Evolutionary conservation across 2,797 vertebrate species (phyloP).

Genomic region (Tolypeutes matacus): DNA sequence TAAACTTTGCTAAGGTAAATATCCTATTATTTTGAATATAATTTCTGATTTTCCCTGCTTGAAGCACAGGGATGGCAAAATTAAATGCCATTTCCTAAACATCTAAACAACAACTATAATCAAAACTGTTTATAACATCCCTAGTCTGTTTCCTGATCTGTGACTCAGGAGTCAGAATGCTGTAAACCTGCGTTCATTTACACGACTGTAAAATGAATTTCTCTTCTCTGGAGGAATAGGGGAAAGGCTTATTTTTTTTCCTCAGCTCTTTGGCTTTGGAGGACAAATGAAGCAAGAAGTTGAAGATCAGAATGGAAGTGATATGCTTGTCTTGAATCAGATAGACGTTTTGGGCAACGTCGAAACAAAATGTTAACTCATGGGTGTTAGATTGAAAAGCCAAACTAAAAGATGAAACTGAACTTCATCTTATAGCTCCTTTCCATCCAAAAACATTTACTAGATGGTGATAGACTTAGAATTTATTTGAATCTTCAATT

Average conservation of each 20-base stretch:
- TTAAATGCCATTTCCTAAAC: slow-evolving; percentile 64
- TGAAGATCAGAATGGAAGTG: neutral
- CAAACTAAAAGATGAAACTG: neutral
- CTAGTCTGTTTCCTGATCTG: slow-evolving; percentile 37
- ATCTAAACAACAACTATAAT: slow-evolving; percentile 45
- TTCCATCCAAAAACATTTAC: slow-evolving; percentile 21
- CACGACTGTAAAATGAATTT: slow-evolving; percentile 27
- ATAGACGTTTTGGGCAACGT: neutral
- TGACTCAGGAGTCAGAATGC: slow-evolving; percentile 40
- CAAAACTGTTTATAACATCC: slow-evolving; percentile 31
- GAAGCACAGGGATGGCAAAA: slow-evolving; percentile 77
- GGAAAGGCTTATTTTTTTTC: neutral
- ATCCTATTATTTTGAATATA: slow-evolving; percentile 62
- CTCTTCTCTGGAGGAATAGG: neutral
- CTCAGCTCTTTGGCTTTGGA: neutral
- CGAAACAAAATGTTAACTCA: neutral
- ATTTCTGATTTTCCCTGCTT: slow-evolving; percentile 60
- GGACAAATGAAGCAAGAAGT: neutral
- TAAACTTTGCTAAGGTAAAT: slow-evolving; percentile 65
- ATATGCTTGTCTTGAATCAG: neutral
- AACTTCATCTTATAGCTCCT: neutral
- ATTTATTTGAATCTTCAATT: slow-evolving; percentile 2
- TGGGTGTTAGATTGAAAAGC: neutral
- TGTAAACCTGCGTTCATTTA: neutral
- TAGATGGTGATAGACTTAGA: neutral